These are phyloP conservation scores for Chaenogobius annularis DNA, from an alignment of 2,113 vertebrate species.

Conservation along the genomic window DNA sequence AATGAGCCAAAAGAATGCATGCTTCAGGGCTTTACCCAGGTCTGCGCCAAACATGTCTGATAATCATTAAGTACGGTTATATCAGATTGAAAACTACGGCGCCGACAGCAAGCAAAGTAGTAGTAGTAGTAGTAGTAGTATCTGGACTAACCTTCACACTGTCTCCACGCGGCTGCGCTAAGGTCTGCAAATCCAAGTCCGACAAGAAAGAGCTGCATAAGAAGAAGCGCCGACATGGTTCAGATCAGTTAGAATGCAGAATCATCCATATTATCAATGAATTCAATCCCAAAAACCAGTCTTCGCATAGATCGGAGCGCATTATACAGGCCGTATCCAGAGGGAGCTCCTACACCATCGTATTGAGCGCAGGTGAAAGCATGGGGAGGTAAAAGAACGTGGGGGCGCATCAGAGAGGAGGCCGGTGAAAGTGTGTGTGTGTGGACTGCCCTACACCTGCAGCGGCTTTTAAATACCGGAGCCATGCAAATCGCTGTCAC, in stretches of 20 bases:
- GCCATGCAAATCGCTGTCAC: slow-evolving; percentile 71
- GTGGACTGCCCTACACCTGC: slow-evolving; percentile 61
- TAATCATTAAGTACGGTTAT: slow-evolving; percentile 52
- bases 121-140: slow-evolving; percentile 8
- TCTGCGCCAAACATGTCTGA: slow-evolving; percentile 33
- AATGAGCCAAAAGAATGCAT: slow-evolving; percentile 68
- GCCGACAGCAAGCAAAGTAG: neutral
- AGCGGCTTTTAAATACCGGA: slow-evolving; percentile 63
- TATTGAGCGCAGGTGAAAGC: neutral
- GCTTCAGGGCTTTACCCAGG: slow-evolving; percentile 61
- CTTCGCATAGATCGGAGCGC: slow-evolving; percentile 10
- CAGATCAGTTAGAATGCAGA: slow-evolving; percentile 41
- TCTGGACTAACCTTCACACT: slow-evolving; percentile 55
- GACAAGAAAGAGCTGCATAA: slow-evolving; percentile 58
- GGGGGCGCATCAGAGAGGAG: slow-evolving; percentile 30
- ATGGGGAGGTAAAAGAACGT: neutral
- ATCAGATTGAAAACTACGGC: slow-evolving; percentile 24
- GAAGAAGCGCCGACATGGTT: slow-evolving; percentile 55
- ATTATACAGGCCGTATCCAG: neutral
- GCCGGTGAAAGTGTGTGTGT: slow-evolving; percentile 47
- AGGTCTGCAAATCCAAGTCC: slow-evolving; percentile 40
- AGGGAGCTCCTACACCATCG: neutral
- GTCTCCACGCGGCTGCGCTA: slow-evolving; percentile 51
- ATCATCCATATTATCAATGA: slow-evolving; percentile 47
- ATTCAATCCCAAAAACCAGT: slow-evolving; percentile 9